Evolutionary conservation across 1,140 invertebrate genomes (phyloP).

Genomic region (Ips typographus): DNA sequence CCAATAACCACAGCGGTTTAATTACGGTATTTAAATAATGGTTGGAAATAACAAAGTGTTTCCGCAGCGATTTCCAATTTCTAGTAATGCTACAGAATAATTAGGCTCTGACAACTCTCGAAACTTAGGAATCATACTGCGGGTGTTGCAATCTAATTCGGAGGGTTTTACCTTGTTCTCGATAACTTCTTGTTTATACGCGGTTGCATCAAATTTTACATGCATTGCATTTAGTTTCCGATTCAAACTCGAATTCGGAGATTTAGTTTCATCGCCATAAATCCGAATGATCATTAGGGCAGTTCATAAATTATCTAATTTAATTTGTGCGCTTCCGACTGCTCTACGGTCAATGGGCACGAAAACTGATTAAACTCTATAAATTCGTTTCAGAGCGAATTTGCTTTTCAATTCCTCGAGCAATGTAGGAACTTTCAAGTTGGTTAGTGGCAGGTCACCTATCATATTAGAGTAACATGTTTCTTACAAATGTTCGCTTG

Average conservation of each 20-base stretch:
- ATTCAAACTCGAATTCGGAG: slow-evolving; percentile 17
- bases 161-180: too few species aligned
- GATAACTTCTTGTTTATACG: slow-evolving; percentile 30
- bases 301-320: slow-evolving; percentile 28
- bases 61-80: too few species aligned
- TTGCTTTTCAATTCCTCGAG: slow-evolving; percentile 3
- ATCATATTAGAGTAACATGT: too few species aligned
- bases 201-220: slow-evolving; percentile 8
- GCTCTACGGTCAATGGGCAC: slow-evolving; percentile 14
- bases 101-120: too few species aligned
- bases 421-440: neutral
- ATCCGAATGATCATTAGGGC: slow-evolving; percentile 25
- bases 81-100: too few species aligned
- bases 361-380: slow-evolving; percentile 27
- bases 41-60: too few species aligned
- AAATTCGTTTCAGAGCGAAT: slow-evolving; percentile 17
- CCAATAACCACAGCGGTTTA: too few species aligned
- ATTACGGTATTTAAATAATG: too few species aligned
- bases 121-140: too few species aligned
- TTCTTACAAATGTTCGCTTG: too few species aligned
- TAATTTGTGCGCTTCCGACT: slow-evolving; percentile 11
- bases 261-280: slow-evolving; percentile 19
- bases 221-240: neutral
- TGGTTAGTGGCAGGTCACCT: too few species aligned
- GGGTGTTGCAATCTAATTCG: too few species aligned